phyloP scores from a whole-genome alignment of 2,113 vertebrate genomes.

The Crotalus horridus region DNA sequence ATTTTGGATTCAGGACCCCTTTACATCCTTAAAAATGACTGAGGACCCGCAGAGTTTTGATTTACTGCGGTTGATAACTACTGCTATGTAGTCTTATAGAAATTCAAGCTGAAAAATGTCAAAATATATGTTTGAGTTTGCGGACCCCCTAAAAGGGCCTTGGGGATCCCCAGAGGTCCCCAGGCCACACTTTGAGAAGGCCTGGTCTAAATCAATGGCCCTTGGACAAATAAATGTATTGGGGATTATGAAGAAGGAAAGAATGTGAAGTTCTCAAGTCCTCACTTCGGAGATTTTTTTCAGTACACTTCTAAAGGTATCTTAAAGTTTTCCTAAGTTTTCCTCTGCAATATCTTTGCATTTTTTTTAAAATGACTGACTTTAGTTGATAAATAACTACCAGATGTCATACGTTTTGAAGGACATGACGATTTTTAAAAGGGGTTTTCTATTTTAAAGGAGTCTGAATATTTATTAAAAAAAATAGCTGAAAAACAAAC shows the following conservation, averaged over 20 bases:
- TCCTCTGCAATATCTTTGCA: background rate
- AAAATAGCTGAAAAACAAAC: constrained; percentile 46
- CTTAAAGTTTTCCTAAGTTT: background rate
- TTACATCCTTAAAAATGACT: background rate
- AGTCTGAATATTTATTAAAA: background rate
- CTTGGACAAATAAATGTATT: background rate
- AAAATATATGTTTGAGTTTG: background rate
- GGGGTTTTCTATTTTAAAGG: background rate
- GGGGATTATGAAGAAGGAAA: background rate
- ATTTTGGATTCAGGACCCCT: background rate
- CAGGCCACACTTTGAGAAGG: background rate
- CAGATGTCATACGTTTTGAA: background rate
- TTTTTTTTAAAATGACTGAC: background rate
- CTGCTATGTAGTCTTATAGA: background rate
- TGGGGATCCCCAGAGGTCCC: background rate
- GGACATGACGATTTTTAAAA: background rate
- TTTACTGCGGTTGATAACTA: background rate
- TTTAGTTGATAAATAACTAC: background rate
- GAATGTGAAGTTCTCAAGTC: background rate
- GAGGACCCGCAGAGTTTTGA: background rate
- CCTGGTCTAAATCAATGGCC: background rate
- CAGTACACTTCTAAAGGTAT: background rate
- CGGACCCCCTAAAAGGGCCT: background rate
- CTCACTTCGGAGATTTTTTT: background rate
- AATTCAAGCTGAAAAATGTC: background rate